Percentiles rank a stretch among this genome's conserved stretches.
phyloP scores from a whole-genome alignment of 2,113 vertebrate species.

The Cichladusa arquata region DNA sequence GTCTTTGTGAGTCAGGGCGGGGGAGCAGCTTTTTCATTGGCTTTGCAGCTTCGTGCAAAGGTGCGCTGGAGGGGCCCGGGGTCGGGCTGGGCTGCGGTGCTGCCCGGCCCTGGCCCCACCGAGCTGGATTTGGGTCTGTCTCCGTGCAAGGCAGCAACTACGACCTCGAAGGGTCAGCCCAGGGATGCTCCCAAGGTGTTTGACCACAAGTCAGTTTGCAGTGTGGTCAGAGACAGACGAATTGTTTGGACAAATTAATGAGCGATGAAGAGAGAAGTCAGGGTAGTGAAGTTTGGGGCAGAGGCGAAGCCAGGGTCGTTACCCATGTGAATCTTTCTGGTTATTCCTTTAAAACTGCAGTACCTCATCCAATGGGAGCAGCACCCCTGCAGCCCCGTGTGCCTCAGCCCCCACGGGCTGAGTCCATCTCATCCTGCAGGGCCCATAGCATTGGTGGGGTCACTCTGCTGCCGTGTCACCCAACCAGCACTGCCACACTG shows the following conservation, averaged over 20 bases:
- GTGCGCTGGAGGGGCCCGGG: fast-evolving
- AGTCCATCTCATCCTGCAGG: not conserved
- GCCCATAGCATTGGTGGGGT: fast-evolving
- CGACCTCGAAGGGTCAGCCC: fast-evolving
- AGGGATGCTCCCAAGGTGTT: not conserved
- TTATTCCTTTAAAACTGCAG: fast-evolving
- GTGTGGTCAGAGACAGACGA: not conserved
- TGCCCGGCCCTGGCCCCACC: not conserved
- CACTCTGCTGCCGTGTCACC: not conserved
- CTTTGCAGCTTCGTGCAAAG: not conserved
- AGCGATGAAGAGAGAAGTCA: not conserved
- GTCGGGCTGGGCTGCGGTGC: not conserved
- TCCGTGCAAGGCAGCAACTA: not conserved
- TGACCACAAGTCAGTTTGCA: fast-evolving
- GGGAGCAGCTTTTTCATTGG: not conserved
- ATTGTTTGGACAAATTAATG: not conserved
- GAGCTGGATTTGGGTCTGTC: not conserved
- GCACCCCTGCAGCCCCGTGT: too few relatives aligned
- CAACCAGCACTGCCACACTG: fast-evolving
- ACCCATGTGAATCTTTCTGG: fast-evolving
- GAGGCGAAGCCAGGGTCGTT: not conserved
- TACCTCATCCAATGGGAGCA: fast-evolving
- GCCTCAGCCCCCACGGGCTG: fast-evolving
- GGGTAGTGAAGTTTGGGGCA: not conserved
- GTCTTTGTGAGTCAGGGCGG: not conserved